Conservation (phyloP, 2,113 vertebrate genomes). For the Struthidea cinerea region DNA sequence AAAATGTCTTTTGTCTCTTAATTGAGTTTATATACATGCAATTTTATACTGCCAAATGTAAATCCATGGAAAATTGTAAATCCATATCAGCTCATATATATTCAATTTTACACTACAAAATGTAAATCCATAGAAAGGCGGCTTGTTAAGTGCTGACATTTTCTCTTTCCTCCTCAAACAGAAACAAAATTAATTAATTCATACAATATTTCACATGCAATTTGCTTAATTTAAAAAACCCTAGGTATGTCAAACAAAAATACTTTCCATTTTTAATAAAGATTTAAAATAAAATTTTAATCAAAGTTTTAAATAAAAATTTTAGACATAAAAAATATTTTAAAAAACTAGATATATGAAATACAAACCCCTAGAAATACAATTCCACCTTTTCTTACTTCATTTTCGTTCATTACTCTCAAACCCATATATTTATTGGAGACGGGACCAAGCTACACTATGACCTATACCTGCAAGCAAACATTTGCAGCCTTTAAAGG, state of each 20-base stretch:
- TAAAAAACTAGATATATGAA: neutral
- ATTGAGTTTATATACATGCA: neutral
- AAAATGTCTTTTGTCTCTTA: neutral
- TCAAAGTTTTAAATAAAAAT: neutral
- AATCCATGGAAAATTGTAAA: neutral
- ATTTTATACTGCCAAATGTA: neutral
- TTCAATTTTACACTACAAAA: neutral
- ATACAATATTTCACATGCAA: neutral
- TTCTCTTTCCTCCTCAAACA: neutral
- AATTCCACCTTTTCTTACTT: neutral
- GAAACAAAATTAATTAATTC: neutral
- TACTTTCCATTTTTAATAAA: neutral
- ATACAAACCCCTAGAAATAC: neutral
- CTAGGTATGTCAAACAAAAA: neutral
- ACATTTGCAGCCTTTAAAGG: neutral
- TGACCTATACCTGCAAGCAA: neutral
- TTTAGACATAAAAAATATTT: neutral
- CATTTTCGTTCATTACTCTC: neutral
- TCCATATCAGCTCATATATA: too few relatives aligned
- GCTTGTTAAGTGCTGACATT: neutral
- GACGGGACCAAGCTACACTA: neutral
- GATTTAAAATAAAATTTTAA: neutral
- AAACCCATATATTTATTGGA: neutral
- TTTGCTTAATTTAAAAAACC: neutral
- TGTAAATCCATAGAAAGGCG: neutral